Evolutionary conservation across 1,140 invertebrate species (phyloP), one percentile per base, ranked within the genome.

Genomic region (Tyrophagus putrescentiae): DNA sequence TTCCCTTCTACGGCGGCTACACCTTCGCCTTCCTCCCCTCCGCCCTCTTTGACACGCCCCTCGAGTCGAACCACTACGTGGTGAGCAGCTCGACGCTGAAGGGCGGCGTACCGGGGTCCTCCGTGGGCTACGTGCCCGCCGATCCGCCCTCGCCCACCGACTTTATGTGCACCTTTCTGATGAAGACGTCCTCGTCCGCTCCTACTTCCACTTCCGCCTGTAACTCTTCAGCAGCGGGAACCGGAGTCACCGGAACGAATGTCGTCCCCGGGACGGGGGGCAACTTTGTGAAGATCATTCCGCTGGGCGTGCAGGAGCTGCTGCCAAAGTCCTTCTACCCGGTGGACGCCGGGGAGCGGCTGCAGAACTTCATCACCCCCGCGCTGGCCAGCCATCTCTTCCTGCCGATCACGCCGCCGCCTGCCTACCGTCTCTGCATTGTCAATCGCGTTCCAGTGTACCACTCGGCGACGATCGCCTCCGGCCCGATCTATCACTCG

Each of bases 291-390:
- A 3, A 31, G n/a, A 54, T 54, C 25, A 54, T 27, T 25, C 52
- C 27, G 39, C 2, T 54, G 28, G 27, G 3, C 1, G 3, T 13
- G 28, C 3, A 3, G 3, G 25, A 54, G 11, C 27, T 3, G 11
- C 21, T 54, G 27, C 52, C 52, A 2, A 27, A 54, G 11, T 54
- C 52, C 9, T 54, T 54, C 7, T 54, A 27, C 27, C 52, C 52
- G 3, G 1, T 54, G 3, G 52, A 54, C 13, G 32, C n/a, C 39
- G 16, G 11, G 1, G 5, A 54, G 21, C 28, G 13, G n/a, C n/a
- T n/a, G n/a, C n/a, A n/a, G 1, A 54, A 31, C 1, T 34, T 54
- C 1, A 31, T 27, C 16, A 29, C 21, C 25, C 3, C 13, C 27
- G 4, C 9, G 2, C 1, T 54, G n/a, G 50, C 23, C 7, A 32